Evolutionary conservation across 2,113 vertebrate genomes (phyloP).

Genomic region (Cepphus grylle): DNA sequence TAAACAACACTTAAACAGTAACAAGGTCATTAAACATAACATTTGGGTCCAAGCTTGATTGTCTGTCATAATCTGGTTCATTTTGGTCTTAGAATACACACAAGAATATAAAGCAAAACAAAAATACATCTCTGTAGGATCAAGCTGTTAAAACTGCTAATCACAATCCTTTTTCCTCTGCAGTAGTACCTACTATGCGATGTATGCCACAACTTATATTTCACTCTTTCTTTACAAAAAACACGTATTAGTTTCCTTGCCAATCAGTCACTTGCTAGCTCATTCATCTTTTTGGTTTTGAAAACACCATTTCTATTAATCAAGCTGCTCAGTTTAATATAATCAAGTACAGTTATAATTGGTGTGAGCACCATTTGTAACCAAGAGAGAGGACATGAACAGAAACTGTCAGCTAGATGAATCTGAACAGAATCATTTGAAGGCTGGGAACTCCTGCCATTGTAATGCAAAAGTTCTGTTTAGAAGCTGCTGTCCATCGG

Average conservation of each 20-base stretch:
- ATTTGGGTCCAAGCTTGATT: not conserved
- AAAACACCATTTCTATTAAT: not conserved
- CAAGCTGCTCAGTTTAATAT: not conserved
- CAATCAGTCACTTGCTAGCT: not conserved
- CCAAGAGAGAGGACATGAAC: not conserved
- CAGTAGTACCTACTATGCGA: not conserved
- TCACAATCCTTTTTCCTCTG: not conserved
- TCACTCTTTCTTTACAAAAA: not conserved
- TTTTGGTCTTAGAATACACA: not conserved
- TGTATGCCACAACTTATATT: not conserved
- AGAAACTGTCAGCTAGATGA: not conserved
- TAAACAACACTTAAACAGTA: not conserved
- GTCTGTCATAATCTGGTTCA: not conserved
- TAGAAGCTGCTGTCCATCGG: not conserved
- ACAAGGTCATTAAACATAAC: not conserved
- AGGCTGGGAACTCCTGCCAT: not conserved
- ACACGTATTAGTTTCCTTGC: not conserved
- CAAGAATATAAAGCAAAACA: not conserved
- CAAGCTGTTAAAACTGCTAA: not conserved
- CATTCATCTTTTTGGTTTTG: not conserved
- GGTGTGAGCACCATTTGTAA: not conserved
- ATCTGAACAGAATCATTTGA: not conserved
- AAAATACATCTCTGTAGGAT: not conserved
- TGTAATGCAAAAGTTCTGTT: not conserved
- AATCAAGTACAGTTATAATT: not conserved